Base-by-base conservation (phyloP, 2,113 vertebrate species). In the Cottus gobio region DNA sequence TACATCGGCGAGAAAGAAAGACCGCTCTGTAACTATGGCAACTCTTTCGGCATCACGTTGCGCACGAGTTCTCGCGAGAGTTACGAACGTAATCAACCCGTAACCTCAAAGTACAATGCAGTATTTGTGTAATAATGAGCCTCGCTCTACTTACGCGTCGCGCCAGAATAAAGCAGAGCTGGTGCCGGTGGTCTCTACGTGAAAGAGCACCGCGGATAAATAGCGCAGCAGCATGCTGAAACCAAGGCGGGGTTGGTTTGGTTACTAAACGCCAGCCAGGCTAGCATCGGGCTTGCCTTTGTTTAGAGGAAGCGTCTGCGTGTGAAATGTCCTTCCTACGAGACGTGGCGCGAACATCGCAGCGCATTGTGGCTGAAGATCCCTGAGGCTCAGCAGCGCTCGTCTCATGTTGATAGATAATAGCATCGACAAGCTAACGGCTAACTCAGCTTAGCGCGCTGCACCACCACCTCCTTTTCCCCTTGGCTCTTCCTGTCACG, bases 211-310 rank as follows among this genome's bases (percentile, higher is more conserved):
- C 15, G 30, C 2, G 62, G 5, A 7, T 4, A 13, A 26, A 16
- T 4, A 60, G 10, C 0, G 6, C 11, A 22, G 6, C 11, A 22
- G 7, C 8, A 44, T 8, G 0, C 2, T 24, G 18, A 31, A 30
- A 34, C 3, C 7, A 64, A 7, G n/a, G 4, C 15, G 0, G 10
- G 54, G 24, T 64, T 5, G 3, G 11, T 24, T 64, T 5, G 3
- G 11, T 24, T 74, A 30, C 16, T 34, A 26, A 64, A 69, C 60
- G 58, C 68, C 37, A 75, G 9, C 1, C 30, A 26, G 1, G 50
- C 58, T 86, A 77, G 34, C 71, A 2, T 44, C 36, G 18, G 16
- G 28, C 89, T 91, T 91, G 85, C 90, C 92, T 92, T 91, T 92
- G 65, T 67, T 79, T 26, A 8, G 48, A 58, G 34, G 1, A 9